A percentile compares a stretch with the other conserved stretches of the same genome.
phyloP scores from a whole-genome alignment of 2,797 vertebrate genomes.

The Hippopotamyrus pictus region DNA sequence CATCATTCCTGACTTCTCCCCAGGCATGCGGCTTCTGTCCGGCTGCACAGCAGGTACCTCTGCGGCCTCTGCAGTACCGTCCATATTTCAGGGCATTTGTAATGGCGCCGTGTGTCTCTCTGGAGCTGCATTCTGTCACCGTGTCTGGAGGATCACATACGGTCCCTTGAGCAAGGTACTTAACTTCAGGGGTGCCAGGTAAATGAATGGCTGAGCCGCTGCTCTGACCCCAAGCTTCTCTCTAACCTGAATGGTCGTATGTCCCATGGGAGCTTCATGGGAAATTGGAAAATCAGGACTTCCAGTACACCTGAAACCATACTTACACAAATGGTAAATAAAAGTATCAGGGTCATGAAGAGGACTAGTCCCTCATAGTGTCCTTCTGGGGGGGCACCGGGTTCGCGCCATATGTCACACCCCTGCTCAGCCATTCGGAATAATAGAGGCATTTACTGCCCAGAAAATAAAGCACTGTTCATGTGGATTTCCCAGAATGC shows the following conservation, averaged over 20 bases:
- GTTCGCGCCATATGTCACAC: not conserved
- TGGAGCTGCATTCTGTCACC: not conserved
- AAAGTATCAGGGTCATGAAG: not conserved
- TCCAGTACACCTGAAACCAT: not conserved
- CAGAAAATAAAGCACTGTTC: not conserved
- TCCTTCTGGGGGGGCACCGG: not conserved
- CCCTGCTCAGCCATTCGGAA: not conserved
- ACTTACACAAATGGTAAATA: not conserved
- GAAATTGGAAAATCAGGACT: not conserved
- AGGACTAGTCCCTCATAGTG: not conserved
- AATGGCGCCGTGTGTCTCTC: not conserved
- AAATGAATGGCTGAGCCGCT: not conserved
- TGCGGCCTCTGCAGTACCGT: not conserved
- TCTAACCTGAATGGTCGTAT: not conserved
- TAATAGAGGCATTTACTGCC: not conserved
- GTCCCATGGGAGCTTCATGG: not conserved
- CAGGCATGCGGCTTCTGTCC: not conserved
- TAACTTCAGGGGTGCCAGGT: not conserved
- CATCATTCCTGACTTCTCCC: not conserved
- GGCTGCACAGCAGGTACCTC: not conserved
- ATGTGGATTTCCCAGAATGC: not conserved
- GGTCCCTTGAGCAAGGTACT: not conserved
- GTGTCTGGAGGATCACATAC: not conserved
- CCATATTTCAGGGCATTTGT: not conserved
- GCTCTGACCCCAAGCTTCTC: not conserved